Conservation (phyloP, 2,113 vertebrate genomes). For the Equus quagga region DNA sequence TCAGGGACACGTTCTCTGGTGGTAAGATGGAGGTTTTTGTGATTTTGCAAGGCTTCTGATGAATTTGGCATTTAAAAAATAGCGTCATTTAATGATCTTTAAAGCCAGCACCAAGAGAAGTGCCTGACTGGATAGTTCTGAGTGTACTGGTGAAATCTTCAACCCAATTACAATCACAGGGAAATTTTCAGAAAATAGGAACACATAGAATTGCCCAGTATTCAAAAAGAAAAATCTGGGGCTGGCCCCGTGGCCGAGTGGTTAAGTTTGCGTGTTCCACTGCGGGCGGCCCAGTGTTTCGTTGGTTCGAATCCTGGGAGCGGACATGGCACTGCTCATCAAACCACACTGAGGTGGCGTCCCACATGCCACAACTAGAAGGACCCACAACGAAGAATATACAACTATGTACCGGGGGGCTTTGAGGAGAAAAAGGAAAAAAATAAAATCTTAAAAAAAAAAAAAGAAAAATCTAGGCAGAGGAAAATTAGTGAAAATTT, state of each 20-base stretch:
- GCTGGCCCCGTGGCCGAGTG: too few relatives aligned
- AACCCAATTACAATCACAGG: slow-evolving; percentile 71
- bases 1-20: slow-evolving; percentile 65
- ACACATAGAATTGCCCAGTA: not conserved
- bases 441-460: too few relatives aligned
- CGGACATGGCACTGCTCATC: too few relatives aligned
- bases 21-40: slow-evolving; percentile 62
- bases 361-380: too few relatives aligned
- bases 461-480: slow-evolving; percentile 39
- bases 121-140: slow-evolving; percentile 74
- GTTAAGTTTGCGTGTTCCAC: too few relatives aligned
- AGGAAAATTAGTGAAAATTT: slow-evolving; percentile 22
- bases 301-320: too few relatives aligned
- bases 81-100: slow-evolving; percentile 80
- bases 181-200: slow-evolving; percentile 67
- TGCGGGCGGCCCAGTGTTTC: too few relatives aligned
- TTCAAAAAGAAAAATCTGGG: slow-evolving; percentile 9
- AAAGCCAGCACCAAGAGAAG: slow-evolving; percentile 73
- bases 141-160: slow-evolving; percentile 64
- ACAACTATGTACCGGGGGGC: too few relatives aligned
- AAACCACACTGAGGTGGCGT: too few relatives aligned
- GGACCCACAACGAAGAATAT: too few relatives aligned
- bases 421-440: too few relatives aligned
- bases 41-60: slow-evolving; percentile 80
- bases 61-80: slow-evolving; percentile 80